Evolutionary conservation across 2,113 vertebrate species (phyloP).

Genomic region (Tachuris rubrigastra): DNA sequence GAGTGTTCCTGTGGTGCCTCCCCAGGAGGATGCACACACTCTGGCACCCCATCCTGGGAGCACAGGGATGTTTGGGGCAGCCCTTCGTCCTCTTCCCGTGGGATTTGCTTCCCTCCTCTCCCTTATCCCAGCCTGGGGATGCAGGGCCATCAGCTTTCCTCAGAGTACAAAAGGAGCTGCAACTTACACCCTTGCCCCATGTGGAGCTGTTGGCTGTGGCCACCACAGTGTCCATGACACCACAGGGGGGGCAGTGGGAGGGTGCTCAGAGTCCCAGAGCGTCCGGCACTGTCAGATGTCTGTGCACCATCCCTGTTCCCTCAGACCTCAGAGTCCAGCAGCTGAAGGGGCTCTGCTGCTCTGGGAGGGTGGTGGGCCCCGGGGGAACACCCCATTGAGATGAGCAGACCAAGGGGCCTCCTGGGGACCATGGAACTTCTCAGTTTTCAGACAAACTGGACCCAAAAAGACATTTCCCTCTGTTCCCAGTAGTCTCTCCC

Average conservation of each 20-base stretch:
- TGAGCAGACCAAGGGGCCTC: not conserved
- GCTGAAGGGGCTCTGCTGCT: not conserved
- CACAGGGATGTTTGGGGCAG: accelerated
- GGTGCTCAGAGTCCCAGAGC: not conserved
- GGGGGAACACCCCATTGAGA: accelerated
- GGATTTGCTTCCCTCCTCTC: too few species aligned
- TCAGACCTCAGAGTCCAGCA: not conserved
- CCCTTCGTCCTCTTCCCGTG: not conserved
- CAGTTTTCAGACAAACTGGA: not conserved
- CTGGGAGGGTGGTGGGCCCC: not conserved
- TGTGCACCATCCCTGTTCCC: accelerated
- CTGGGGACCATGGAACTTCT: not conserved
- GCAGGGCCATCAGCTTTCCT: not conserved
- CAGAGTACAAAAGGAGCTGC: not conserved
- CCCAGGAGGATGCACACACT: accelerated
- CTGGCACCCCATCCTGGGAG: not conserved
- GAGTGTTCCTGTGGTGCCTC: not conserved
- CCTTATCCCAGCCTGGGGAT: too few species aligned
- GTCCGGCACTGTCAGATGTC: accelerated
- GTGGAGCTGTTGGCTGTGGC: accelerated
- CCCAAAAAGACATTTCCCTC: not conserved
- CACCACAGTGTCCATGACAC: accelerated
- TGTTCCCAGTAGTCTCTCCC: not conserved
- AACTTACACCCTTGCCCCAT: accelerated
- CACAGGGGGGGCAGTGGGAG: accelerated